Conservation (phyloP, 2,888 invertebrate genomes). For the Euspilapteryx auroguttella region DNA sequence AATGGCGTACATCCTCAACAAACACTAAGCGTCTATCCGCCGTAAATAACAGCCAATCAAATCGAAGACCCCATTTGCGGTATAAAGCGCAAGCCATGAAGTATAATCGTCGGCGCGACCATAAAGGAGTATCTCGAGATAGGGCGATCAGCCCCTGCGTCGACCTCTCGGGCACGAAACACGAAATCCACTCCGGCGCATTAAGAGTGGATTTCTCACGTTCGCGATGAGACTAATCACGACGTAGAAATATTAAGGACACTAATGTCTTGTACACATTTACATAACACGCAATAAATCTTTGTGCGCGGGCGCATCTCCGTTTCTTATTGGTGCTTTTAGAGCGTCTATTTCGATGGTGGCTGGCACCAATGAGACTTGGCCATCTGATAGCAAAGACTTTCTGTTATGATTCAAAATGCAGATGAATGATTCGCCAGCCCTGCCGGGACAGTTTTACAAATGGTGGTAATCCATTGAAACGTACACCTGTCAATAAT, state of each 20-base stretch:
- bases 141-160: conserved; percentile 14
- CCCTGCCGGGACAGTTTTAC: no score
- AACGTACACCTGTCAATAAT: no score
- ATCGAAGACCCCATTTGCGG: conserved; percentile 4
- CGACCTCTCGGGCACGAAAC: conserved; percentile 17
- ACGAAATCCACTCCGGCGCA: conserved; percentile 9
- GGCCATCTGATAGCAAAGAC: conserved; percentile 1
- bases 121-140: conserved; percentile 33
- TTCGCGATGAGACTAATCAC: conserved; percentile 36
- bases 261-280: conserved; percentile 54
- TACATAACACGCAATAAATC: conserved; percentile 56
- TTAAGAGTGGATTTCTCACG: conserved; percentile 36
- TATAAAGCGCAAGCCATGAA: conserved; percentile 2
- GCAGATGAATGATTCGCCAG: no score
- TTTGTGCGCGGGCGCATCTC: conserved; percentile 21
- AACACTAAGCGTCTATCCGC: conserved; percentile 3
- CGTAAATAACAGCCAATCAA: conserved; percentile 4
- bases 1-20: conserved; percentile 3
- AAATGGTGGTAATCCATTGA: no score
- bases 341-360: conserved; percentile 31
- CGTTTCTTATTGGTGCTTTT: conserved; percentile 33
- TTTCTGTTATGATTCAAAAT: not conserved
- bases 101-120: conserved; percentile 14
- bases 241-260: conserved; percentile 54
- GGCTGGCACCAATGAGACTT: conserved; percentile 11